Evolutionary conservation across 1,140 invertebrate species (phyloP).

Genomic region (Hylaeus anthracinus): DNA sequence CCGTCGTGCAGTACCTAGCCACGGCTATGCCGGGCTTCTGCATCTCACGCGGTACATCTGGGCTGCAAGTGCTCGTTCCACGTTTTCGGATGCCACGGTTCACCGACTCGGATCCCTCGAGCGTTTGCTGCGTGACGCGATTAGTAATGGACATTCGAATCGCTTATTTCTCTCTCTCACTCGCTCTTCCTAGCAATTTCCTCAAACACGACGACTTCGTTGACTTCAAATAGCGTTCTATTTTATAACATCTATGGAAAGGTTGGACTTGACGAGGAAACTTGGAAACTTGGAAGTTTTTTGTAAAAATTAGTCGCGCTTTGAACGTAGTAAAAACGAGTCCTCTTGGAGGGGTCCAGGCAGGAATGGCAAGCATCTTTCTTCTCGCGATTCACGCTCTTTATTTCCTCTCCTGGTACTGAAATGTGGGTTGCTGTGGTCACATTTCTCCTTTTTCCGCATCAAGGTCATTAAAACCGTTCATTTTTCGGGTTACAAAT

Average conservation of each 20-base stretch:
- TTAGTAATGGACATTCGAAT: conserved; percentile 30
- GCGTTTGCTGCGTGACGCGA: conserved; percentile 25
- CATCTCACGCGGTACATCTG: conserved; percentile 3
- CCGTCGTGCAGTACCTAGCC: conserved; percentile 12
- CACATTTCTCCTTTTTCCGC: not conserved
- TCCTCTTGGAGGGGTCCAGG: too few species aligned
- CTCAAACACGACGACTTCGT: not conserved
- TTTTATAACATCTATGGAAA: not conserved
- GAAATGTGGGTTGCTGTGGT: not conserved
- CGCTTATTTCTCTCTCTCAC: not conserved
- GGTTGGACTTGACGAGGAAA: too few species aligned
- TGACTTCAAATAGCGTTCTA: not conserved
- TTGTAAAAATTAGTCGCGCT: too few species aligned
- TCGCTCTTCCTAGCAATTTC: not conserved
- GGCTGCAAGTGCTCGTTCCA: not conserved
- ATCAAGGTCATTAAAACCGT: conserved; percentile 3
- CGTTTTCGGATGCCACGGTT: conserved; percentile 30
- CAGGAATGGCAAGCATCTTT: too few species aligned
- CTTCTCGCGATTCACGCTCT: too few species aligned
- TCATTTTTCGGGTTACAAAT: not conserved
- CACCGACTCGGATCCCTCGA: conserved; percentile 25
- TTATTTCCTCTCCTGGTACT: too few species aligned
- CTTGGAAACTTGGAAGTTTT: too few species aligned
- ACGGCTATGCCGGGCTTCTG: not conserved
- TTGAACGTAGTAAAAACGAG: too few species aligned